Conservation (phyloP, 2,888 invertebrate genomes). For the Caprella mutica region DNA sequence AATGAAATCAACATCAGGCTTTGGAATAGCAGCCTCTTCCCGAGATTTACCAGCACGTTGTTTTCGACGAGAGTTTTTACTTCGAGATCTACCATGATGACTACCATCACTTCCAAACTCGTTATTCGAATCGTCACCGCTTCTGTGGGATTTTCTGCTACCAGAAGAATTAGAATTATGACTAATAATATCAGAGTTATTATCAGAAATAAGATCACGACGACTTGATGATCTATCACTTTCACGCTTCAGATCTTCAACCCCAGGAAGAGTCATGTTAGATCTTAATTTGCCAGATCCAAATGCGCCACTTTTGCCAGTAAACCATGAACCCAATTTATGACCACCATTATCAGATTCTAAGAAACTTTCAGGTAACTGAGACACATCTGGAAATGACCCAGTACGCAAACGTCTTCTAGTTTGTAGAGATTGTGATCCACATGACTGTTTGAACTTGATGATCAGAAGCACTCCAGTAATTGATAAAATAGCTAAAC, state of each 20-base stretch:
- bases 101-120: no score
- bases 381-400: constrained; percentile 17
- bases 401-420: constrained; percentile 15
- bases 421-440: constrained; percentile 25
- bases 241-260: constrained; percentile 23
- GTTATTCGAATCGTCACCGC: no score
- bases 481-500: constrained; percentile 25
- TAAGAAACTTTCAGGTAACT: constrained; percentile 6
- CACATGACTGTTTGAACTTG: constrained; percentile 30
- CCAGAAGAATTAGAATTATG: no score
- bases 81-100: no score
- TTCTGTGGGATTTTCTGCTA: no score
- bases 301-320: constrained; percentile 24
- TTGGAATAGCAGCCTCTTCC: no score
- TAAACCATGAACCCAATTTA: constrained; percentile 31
- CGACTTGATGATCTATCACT: constrained; percentile 16
- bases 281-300: constrained; percentile 28
- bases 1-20: no score
- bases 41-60: no score
- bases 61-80: no score
- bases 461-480: constrained; percentile 25
- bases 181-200: background rate
- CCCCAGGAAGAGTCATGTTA: constrained; percentile 27
- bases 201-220: constrained; percentile 20
- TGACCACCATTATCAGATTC: constrained; percentile 24